Evolutionary conservation across 1,140 invertebrate genomes (phyloP), one percentile per base, ranked within the genome.

Genomic region (Ceratosolen solmsi): DNA sequence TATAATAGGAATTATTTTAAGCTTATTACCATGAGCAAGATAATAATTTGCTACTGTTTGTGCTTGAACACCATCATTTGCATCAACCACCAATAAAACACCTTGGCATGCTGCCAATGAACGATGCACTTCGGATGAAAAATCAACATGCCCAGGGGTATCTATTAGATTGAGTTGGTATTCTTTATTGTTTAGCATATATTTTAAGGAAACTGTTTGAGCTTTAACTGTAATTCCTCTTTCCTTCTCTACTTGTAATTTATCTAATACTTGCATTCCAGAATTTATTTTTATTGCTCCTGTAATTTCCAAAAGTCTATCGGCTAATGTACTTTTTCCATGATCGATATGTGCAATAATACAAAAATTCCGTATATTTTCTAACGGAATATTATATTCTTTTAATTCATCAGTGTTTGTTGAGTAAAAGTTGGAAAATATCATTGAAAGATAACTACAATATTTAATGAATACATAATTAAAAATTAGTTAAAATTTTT

Each of bases 271-370:
- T 93, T 99, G 98, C 80, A 93, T 92, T 88, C 94, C 93, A 20
- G 91, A 92, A 56, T 95, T 94, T 41, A 91, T 91, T 86, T 94
- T 93, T 77, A 98, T 95, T 0, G 95, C 96, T 36, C 97, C 97
- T 65, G 97, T 98, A 68, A 96, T 90, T 94, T 99, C 98, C 22
- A 99, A 88, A 8, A 99, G 89, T 80, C 98, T 92, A 91, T 99
- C 98, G 1, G 98, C 97, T 82, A 99, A 90, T 11, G 98, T 99
- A 89, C 96, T 98, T 92, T 99, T 99, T 0, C 98, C 98, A 93
- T 99, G 98, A 91, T 99, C 98, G 22, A 99, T 96, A 92, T 99
- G 98, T 51, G 98, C 98, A 81, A 99, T 97, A 84, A 99, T 99
- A 90, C 97, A 96, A 87, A 99, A 99, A 90, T 99, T 99, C 58